Evolutionary conservation across 2,113 vertebrate species (phyloP).

Genomic region (Helogale parvula): DNA sequence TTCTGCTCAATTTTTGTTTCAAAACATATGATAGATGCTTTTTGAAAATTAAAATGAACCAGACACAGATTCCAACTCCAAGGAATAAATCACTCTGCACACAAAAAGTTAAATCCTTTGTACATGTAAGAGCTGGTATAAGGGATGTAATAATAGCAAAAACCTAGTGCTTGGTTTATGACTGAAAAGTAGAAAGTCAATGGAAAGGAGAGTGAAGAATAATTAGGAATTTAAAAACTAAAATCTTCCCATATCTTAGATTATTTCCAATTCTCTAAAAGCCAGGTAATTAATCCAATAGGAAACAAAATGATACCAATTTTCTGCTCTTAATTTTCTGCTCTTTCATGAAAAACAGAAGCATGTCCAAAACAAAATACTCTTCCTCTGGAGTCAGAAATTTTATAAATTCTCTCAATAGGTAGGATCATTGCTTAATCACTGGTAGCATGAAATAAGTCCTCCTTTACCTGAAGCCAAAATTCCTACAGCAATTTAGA

Average conservation of each 20-base stretch:
- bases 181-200: neutral
- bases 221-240: neutral
- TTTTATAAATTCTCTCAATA: neutral
- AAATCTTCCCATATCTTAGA: neutral
- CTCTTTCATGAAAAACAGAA: neutral
- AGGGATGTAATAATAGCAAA: neutral
- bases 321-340: neutral
- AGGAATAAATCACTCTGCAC: neutral
- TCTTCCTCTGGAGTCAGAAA: neutral
- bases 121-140: neutral
- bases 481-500: neutral
- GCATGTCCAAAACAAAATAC: neutral
- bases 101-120: neutral
- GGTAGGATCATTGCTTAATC: neutral
- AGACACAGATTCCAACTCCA: neutral
- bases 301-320: neutral
- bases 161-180: neutral
- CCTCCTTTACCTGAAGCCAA: constrained; percentile 1
- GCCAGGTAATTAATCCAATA: neutral
- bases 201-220: neutral
- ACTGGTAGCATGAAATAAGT: neutral
- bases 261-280: constrained; percentile 9
- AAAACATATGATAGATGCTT: neutral
- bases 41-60: constrained; percentile 8
- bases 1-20: constrained; percentile 1